Evolutionary conservation across 2,888 invertebrate genomes (phyloP).

Genomic region (Melanostoma mellinum): DNA sequence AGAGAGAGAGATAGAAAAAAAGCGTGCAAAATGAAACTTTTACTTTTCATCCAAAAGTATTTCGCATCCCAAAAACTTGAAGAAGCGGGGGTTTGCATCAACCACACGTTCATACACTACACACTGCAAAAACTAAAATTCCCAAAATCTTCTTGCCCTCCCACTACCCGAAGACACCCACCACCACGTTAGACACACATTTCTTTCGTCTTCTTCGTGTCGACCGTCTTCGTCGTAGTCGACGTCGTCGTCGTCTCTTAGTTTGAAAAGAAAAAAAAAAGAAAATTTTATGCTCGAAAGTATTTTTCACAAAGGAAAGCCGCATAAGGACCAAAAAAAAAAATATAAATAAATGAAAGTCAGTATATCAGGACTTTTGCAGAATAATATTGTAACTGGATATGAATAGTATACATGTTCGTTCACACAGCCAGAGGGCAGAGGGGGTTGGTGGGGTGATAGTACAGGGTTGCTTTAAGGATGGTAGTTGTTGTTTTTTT

Average conservation of each 20-base stretch:
- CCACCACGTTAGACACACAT: slow-evolving; percentile 44
- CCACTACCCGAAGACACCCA: slow-evolving; percentile 23
- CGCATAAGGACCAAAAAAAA: slow-evolving; percentile 58
- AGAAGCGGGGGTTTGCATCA: slow-evolving; percentile 46
- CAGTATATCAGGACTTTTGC: slow-evolving; percentile 73
- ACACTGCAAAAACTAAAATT: slow-evolving; percentile 71
- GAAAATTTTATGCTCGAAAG: slow-evolving; percentile 67
- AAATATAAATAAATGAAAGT: slow-evolving; percentile 69
- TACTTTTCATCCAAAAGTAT: slow-evolving; percentile 69
- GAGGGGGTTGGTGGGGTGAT: slow-evolving; percentile 11
- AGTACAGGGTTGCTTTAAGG: slow-evolving; percentile 59
- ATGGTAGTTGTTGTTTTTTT: slow-evolving; percentile 46
- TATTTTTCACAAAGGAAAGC: slow-evolving; percentile 71
- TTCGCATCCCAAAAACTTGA: slow-evolving; percentile 28
- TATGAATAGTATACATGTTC: slow-evolving; percentile 64
- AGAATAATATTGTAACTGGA: slow-evolving; percentile 71
- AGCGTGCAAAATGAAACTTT: slow-evolving; percentile 71
- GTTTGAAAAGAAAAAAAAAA: slow-evolving; percentile 38
- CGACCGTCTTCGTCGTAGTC: slow-evolving; percentile 13
- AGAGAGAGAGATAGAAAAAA: slow-evolving; percentile 39
- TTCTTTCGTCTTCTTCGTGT: slow-evolving; percentile 42
- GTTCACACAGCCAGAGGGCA: slow-evolving; percentile 15
- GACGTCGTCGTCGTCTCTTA: slow-evolving; percentile 27
- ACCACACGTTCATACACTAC: slow-evolving; percentile 68
- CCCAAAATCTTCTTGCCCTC: slow-evolving; percentile 50